phyloP scores from a whole-genome alignment of 2,888 invertebrate genomes.

The Hypomecis atomaria region DNA sequence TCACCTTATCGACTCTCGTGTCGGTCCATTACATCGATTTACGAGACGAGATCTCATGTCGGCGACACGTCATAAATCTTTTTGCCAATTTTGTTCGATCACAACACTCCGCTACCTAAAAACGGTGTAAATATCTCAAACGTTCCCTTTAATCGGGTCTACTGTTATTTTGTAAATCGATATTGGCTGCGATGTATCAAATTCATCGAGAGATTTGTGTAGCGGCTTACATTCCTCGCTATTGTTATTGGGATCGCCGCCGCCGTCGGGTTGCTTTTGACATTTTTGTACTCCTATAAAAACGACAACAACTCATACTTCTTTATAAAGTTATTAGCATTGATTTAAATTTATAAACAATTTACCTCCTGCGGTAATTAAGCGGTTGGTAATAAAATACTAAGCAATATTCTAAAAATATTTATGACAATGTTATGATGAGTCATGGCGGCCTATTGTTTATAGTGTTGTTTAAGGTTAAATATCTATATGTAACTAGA shows the following conservation, averaged over 20 bases:
- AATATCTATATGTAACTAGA: not conserved
- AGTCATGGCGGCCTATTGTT: conserved; percentile 55
- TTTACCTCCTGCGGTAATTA: conserved; percentile 29
- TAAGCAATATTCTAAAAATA: conserved; percentile 70
- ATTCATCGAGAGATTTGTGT: conserved; percentile 44
- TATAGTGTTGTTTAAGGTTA: conserved; percentile 16
- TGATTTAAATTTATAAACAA: conserved; percentile 27
- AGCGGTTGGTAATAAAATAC: conserved; percentile 35
- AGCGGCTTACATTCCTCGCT: conserved; percentile 24
- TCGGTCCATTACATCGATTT: conserved; percentile 70
- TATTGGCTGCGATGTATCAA: conserved; percentile 51
- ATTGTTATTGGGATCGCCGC: conserved; percentile 29
- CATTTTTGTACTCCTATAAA: conserved; percentile 12
- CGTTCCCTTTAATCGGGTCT: conserved; percentile 46
- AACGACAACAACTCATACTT: conserved; percentile 16
- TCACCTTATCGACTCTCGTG: conserved; percentile 62
- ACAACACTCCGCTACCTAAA: conserved; percentile 47
- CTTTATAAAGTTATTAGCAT: conserved; percentile 22
- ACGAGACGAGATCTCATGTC: conserved; percentile 66
- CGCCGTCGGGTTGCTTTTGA: conserved; percentile 28
- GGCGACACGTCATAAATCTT: conserved; percentile 68
- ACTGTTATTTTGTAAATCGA: conserved; percentile 56
- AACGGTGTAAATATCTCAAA: conserved; percentile 52
- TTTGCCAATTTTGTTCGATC: conserved; percentile 58
- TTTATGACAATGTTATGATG: conserved; percentile 64